Percentiles rank a stretch among this genome's conserved stretches.
These are phyloP conservation scores for Apistogramma diplotaenia DNA, from an alignment of 2,113 vertebrate genomes.

Conservation along the genomic window DNA sequence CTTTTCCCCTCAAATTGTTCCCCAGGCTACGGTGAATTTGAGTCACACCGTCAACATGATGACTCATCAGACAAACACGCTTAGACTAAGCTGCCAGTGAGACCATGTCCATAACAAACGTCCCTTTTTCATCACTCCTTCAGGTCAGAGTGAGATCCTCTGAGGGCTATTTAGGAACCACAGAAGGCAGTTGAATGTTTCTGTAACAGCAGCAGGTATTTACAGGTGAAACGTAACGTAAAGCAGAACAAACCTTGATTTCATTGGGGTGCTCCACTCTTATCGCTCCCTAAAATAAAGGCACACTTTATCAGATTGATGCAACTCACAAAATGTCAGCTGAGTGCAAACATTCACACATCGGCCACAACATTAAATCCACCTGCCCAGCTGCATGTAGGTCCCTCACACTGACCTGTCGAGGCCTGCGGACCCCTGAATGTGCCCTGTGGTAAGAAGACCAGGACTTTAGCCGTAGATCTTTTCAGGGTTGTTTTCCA, in stretches of 20 bases:
- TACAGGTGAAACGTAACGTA: background rate
- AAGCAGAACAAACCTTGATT: conserved; percentile 81
- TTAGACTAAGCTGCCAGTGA: background rate
- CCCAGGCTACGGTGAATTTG: background rate
- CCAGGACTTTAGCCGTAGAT: background rate
- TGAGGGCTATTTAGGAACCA: background rate
- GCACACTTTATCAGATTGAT: background rate
- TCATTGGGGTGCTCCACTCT: conserved; percentile 87
- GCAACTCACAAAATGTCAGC: accelerated
- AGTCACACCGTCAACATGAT: background rate
- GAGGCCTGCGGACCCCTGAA: background rate
- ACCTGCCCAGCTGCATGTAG: background rate
- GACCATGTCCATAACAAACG: background rate
- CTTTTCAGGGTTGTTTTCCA: background rate
- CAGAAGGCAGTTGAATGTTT: background rate
- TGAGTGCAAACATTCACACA: background rate
- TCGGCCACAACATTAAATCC: background rate
- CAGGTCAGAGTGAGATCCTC: accelerated
- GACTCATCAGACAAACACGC: background rate
- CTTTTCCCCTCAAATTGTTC: background rate
- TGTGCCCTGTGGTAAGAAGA: background rate
- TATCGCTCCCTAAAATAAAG: conserved; percentile 82
- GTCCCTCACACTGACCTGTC: background rate
- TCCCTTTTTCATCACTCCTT: background rate
- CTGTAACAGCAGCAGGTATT: background rate